These are phyloP conservation scores for Drosophila novamexicana DNA, from an alignment of 1,140 invertebrate species.

Conservation along the genomic window DNA sequence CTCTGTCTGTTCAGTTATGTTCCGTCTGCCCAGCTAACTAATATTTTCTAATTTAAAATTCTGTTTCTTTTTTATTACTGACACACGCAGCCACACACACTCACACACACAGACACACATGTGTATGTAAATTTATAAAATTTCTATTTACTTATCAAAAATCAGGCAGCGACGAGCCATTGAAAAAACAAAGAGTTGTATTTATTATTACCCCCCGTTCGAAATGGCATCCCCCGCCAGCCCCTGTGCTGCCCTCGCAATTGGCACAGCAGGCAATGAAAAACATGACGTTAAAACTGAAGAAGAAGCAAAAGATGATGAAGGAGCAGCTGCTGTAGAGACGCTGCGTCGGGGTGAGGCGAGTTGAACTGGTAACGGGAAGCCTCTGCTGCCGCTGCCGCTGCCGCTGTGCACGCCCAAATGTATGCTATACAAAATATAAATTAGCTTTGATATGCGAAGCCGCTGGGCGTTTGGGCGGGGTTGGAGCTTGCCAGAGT, in stretches of 20 bases:
- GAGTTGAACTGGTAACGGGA: conserved; percentile 24
- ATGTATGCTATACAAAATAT: conserved; percentile 80
- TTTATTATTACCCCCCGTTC: conserved; percentile 54
- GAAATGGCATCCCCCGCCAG: neutral
- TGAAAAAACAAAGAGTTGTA: conserved; percentile 69
- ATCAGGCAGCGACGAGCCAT: conserved; percentile 58
- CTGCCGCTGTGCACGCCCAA: conserved; percentile 53
- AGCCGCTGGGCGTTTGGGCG: conserved; percentile 52
- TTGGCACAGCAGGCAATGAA: conserved; percentile 42
- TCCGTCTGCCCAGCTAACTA: conserved; percentile 58
- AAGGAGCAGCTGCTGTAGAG: conserved; percentile 29
- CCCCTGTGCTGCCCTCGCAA: neutral
- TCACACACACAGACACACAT: conserved; percentile 12
- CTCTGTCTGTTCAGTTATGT: conserved; percentile 12
- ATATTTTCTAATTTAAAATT: conserved; percentile 83
- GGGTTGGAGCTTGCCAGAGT: conserved; percentile 1
- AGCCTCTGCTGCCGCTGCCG: conserved; percentile 23
- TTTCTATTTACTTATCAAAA: conserved; percentile 83
- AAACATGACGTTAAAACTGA: conserved; percentile 37
- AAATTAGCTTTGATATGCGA: conserved; percentile 82
- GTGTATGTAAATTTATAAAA: conserved; percentile 75
- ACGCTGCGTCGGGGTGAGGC: neutral
- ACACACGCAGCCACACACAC: conserved; percentile 9
- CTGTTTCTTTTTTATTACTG: conserved; percentile 80
- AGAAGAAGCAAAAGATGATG: conserved; percentile 49